phyloP scores from a whole-genome alignment of 1,140 invertebrate species.

The Sesamia nonagrioides region DNA sequence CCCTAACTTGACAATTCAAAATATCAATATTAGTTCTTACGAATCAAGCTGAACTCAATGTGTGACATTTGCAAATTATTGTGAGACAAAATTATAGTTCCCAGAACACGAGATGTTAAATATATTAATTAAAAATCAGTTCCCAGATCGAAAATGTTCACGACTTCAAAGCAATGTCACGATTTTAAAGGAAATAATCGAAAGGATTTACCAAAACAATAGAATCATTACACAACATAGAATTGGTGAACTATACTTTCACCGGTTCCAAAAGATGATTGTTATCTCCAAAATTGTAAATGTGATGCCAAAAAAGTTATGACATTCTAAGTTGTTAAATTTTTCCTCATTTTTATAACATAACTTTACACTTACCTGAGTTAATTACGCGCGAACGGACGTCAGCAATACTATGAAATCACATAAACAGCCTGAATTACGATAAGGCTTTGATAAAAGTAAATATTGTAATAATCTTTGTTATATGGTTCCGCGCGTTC shows the following conservation, averaged over 20 bases:
- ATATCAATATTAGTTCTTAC: neutral
- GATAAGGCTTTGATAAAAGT: constrained; percentile 69
- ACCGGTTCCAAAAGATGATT: constrained; percentile 45
- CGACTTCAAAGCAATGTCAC: neutral
- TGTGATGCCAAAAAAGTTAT: constrained; percentile 22
- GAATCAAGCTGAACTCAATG: neutral
- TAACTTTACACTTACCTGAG: constrained; percentile 65
- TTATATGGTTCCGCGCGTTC: constrained; percentile 43
- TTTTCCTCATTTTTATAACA: constrained; percentile 52
- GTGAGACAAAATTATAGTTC: constrained; percentile 8
- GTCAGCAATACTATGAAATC: constrained; percentile 62
- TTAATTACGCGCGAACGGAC: constrained; percentile 57
- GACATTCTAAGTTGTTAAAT: constrained; percentile 18
- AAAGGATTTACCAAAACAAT: constrained; percentile 47
- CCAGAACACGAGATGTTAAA: neutral
- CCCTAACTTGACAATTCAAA: constrained; percentile 4
- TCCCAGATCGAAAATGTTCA: constrained; percentile 19
- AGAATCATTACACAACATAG: constrained; percentile 43
- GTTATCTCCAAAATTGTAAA: constrained; percentile 40
- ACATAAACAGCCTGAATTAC: constrained; percentile 56
- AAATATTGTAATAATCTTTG: constrained; percentile 59
- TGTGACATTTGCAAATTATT: neutral
- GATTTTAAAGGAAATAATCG: constrained; percentile 22
- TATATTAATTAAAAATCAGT: constrained; percentile 37
- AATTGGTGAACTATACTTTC: constrained; percentile 54